phyloP scores from a whole-genome alignment of 2,797 vertebrate species.

The Channa striata region DNA sequence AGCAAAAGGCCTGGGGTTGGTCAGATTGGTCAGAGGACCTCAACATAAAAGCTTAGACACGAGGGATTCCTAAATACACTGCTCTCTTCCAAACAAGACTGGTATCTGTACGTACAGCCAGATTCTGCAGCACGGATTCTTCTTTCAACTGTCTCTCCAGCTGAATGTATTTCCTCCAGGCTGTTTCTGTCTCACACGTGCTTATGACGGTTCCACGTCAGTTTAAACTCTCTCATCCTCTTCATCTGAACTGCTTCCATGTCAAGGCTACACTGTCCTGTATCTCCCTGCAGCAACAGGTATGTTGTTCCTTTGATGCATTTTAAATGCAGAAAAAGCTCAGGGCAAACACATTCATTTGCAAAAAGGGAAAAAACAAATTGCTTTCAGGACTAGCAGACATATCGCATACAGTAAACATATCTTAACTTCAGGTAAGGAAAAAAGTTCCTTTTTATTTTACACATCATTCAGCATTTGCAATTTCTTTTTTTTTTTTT shows the following conservation, averaged over 20 bases:
- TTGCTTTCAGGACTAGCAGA: too few species aligned
- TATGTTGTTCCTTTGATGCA: not conserved
- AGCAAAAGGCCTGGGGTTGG: conserved; percentile 34
- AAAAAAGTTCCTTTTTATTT: too few species aligned
- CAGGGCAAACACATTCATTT: not conserved
- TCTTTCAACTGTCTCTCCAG: conserved; percentile 32
- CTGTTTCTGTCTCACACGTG: conserved; percentile 1
- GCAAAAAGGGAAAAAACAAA: not conserved
- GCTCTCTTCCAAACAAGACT: conserved; percentile 41
- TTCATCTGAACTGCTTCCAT: conserved; percentile 6
- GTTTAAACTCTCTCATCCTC: conserved; percentile 27
- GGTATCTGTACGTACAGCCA: conserved; percentile 33
- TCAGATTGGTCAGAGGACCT: conserved; percentile 31
- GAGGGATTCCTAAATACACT: conserved; percentile 33
- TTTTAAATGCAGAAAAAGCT: not conserved
- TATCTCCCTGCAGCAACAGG: not conserved
- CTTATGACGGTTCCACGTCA: conserved; percentile 23
- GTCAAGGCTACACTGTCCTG: conserved; percentile 2
- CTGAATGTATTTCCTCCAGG: conserved; percentile 35
- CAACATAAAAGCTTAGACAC: conserved; percentile 42
- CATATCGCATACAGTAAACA: too few species aligned
- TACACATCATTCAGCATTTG: too few species aligned
- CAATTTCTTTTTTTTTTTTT: too few species aligned
- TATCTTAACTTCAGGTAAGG: too few species aligned
- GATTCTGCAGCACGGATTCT: conserved; percentile 26